Base-by-base conservation (phyloP, 37 sponge, comb jelly and placozoan genomes). In the Oopsacas minuta region DNA sequence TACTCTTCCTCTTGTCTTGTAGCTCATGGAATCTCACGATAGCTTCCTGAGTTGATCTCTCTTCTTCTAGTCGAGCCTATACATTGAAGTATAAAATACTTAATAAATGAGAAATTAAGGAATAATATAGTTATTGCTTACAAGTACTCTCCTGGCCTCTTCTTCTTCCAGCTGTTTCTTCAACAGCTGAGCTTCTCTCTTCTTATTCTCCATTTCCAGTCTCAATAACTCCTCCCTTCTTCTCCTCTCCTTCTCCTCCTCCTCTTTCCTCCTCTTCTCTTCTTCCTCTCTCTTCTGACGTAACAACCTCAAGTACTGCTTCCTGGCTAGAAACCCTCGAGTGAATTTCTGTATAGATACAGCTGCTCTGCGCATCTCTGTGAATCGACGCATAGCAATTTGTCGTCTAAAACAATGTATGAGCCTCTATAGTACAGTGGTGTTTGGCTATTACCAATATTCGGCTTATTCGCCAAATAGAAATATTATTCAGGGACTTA, bases 281-380 rank as follows among this genome's bases (percentile, higher is more conserved):
- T 95, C 96, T 75, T 93, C 96, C 35, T 91, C 88, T 38, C 93
- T 69, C 87, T 92, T 91, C 85, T 90, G 86, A 81, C 91, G 91
- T 83, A 91, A 53, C 53, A 95, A 85, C 39, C 75, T 36, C 12
- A 81, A 85, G 69, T 85, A 95, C 82, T 91, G 88, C 85, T 87
- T 86, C 35, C 96, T 75, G 28, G 96, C 93, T 61, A 87, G 87
- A 5, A 91, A 84, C 36, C 87, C 90, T 38, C 93, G 61, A 84
- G 90, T 90, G 75, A 25, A 61, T 34, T 12, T 61, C 75, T 61
- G 75, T 3, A 61, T 25, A n/a, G 30, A 10, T 3, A 61, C 75
- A 34, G 75, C 75, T 61, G 75, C 75, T 61, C 75, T 3, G 75
- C 75, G 75, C 75, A 61, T 61, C 75, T 61, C 75, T 12, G 28